Evolutionary conservation across 2,113 vertebrate genomes (phyloP).

Genomic region (Hiodon tergisus): DNA sequence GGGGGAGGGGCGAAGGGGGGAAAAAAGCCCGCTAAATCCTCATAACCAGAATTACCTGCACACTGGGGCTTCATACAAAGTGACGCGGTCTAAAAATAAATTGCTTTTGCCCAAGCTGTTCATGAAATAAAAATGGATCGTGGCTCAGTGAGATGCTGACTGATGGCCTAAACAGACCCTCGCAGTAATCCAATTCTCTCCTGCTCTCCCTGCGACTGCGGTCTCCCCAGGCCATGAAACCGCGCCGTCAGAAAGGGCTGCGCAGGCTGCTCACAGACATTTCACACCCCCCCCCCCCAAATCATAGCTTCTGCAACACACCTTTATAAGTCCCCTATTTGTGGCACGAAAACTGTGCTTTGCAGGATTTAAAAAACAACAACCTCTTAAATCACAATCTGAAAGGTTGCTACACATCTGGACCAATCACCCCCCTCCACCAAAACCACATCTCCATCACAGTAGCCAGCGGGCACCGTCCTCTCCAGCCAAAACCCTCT

Average conservation of each 20-base stretch:
- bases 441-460: neutral
- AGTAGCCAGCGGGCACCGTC: no score
- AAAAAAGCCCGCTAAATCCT: neutral
- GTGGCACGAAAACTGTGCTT: neutral
- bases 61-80: neutral
- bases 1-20: neutral
- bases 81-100: neutral
- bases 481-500: slow-evolving; percentile 17
- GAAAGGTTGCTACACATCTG: neutral
- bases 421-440: neutral
- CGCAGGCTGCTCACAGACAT: neutral
- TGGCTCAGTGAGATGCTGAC: neutral
- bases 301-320: neutral
- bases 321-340: neutral
- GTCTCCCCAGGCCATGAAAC: neutral
- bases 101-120: neutral
- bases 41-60: neutral
- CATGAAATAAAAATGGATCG: neutral
- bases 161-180: neutral
- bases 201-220: no score
- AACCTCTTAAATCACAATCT: neutral
- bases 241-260: neutral
- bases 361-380: no score
- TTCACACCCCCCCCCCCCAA: no score
- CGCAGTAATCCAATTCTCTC: neutral